These are phyloP conservation scores for Neosilurus mollespiculum DNA, from an alignment of 2,797 vertebrate genomes.

Conservation along the genomic window DNA sequence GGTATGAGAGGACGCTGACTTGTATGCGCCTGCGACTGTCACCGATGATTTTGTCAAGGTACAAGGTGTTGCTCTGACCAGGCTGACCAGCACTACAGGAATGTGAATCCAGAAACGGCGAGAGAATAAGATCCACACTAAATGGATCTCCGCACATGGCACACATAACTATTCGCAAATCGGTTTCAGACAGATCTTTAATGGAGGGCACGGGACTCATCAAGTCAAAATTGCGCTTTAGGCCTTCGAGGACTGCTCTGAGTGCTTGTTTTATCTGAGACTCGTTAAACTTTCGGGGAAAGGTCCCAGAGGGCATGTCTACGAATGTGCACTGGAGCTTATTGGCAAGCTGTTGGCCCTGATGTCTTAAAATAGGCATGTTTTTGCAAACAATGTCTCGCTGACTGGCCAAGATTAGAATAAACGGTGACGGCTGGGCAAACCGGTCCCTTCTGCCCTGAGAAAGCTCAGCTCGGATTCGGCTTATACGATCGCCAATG, in stretches of 20 bases:
- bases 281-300: constrained; percentile 96
- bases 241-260: constrained; percentile 88
- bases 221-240: constrained; percentile 94
- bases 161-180: constrained; percentile 97
- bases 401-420: constrained; percentile 95
- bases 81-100: constrained; percentile 94
- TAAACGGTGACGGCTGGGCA: constrained; percentile 88
- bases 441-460: constrained; percentile 91
- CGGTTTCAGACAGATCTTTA: constrained; percentile 95
- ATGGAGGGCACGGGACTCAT: constrained; percentile 88
- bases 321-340: constrained; percentile 98
- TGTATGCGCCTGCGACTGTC: constrained; percentile 93
- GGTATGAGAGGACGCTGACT: constrained; percentile 94
- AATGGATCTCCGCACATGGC: constrained; percentile 99
- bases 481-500: constrained; percentile 92
- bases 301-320: constrained; percentile 89
- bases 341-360: constrained; percentile 96
- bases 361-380: constrained; percentile 94
- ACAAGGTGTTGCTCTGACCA: constrained; percentile 92
- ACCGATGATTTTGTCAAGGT: constrained; percentile 97
- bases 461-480: constrained; percentile 89
- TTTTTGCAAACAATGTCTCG: constrained; percentile 92
- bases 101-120: constrained; percentile 95
- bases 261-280: constrained; percentile 96
- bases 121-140: constrained; percentile 97